Conservation (phyloP, 2,797 vertebrate genomes). For the Pangasius krempfi region DNA sequence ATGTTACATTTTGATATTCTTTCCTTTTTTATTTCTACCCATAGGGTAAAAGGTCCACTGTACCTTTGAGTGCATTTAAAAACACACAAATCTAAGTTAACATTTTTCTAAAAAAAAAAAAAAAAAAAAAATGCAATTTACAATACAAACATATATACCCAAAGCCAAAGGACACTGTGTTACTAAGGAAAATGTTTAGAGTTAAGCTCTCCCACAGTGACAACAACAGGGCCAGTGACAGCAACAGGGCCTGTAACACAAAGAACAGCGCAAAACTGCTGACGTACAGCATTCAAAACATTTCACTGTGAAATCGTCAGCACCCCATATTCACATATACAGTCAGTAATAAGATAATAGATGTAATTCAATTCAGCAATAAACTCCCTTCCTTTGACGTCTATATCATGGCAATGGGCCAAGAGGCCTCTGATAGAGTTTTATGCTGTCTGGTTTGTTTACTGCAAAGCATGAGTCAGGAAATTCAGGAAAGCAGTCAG, state of each 20-base stretch:
- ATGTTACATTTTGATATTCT: slow-evolving; percentile 93
- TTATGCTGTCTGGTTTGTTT: slow-evolving; percentile 53
- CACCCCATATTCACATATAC: slow-evolving; percentile 40
- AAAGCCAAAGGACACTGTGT: slow-evolving; percentile 79
- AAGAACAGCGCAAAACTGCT: slow-evolving; percentile 79
- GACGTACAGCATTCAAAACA: slow-evolving; percentile 82
- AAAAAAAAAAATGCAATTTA: slow-evolving; percentile 79
- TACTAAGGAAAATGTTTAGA: slow-evolving; percentile 87
- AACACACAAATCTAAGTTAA: slow-evolving; percentile 99
- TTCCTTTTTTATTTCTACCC: slow-evolving; percentile 96
- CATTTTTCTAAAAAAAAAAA: slow-evolving; percentile 81
- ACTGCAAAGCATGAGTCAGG: background rate
- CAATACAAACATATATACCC: slow-evolving; percentile 72
- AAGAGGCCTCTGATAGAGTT: slow-evolving; percentile 59
- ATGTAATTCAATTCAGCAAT: slow-evolving; percentile 37
- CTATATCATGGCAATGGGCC: slow-evolving; percentile 48
- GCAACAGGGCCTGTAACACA: slow-evolving; percentile 78
- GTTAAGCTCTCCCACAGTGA: slow-evolving; percentile 79
- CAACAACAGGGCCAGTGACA: slow-evolving; percentile 82
- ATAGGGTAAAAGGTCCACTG: slow-evolving; percentile 99
- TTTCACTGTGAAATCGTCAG: slow-evolving; percentile 60
- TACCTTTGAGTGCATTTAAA: slow-evolving; percentile 93
- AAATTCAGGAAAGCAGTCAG: slow-evolving; percentile 18
- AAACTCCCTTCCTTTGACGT: slow-evolving; percentile 49
- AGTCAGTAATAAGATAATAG: slow-evolving; percentile 5